Percentiles rank a stretch among this genome's conserved stretches.
These are phyloP conservation scores for Pseudomyrmex flavicornis DNA, from an alignment of 1,140 invertebrate species.

Conservation along the genomic window DNA sequence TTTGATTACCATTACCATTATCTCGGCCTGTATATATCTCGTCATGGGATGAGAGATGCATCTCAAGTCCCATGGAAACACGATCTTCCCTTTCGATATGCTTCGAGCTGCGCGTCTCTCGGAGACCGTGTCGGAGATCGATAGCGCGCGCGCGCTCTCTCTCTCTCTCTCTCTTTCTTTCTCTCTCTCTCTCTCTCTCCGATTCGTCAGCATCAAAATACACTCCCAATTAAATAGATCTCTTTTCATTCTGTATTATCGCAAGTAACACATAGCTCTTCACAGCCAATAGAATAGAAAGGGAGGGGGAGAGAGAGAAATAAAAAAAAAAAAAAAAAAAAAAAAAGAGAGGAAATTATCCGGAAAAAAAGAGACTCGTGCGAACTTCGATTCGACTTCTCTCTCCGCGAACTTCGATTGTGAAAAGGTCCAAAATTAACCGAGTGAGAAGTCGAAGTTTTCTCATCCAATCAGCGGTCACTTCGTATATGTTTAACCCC, in stretches of 20 bases:
- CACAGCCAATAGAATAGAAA: not conserved
- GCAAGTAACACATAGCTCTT: no score
- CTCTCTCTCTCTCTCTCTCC: no score
- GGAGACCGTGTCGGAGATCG: slow-evolving; percentile 44
- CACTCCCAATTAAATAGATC: no score
- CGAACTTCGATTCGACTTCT: not conserved
- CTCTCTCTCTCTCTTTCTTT: no score
- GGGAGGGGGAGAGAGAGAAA: no score
- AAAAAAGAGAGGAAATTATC: not conserved
- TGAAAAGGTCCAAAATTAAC: slow-evolving; percentile 21
- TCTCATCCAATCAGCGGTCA: slow-evolving; percentile 65
- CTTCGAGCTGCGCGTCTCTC: slow-evolving; percentile 62
- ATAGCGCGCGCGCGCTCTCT: no score
- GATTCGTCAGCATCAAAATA: no score
- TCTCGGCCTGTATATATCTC: slow-evolving; percentile 1
- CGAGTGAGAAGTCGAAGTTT: slow-evolving; percentile 3
- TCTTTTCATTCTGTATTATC: no score
- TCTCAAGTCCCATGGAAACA: slow-evolving; percentile 76
- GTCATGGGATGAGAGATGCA: slow-evolving; percentile 72
- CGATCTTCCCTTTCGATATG: slow-evolving; percentile 73
- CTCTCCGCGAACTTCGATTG: no score
- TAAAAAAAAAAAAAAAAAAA: no score
- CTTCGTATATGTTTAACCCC: slow-evolving; percentile 64
- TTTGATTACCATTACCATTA: slow-evolving; percentile 37
- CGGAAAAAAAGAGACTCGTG: not conserved